These are phyloP conservation scores for Lithobates sylvaticus DNA, from an alignment of 2,797 vertebrate species.

Conservation along the genomic window DNA sequence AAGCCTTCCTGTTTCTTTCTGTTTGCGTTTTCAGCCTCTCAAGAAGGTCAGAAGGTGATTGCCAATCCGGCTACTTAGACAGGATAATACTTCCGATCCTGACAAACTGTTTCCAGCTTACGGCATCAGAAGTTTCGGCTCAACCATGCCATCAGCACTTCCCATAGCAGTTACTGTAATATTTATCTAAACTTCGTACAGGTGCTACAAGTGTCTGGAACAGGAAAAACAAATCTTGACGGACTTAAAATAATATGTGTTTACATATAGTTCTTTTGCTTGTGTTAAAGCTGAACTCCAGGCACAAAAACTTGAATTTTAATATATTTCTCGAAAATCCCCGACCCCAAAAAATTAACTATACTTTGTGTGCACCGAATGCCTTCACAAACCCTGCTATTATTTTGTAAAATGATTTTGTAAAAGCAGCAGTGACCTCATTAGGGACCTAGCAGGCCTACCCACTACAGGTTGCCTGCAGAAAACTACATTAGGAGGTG, in stretches of 20 bases:
- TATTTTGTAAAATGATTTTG: too few species aligned
- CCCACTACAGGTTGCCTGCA: too few species aligned
- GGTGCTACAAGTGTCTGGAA: background rate
- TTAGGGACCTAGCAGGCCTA: too few species aligned
- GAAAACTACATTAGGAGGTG: too few species aligned
- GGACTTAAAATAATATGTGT: background rate
- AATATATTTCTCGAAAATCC: too few species aligned
- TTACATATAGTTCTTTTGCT: background rate
- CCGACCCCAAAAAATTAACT: too few species aligned
- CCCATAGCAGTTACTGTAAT: conserved; percentile 4
- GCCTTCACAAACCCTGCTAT: too few species aligned
- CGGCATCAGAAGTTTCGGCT: background rate
- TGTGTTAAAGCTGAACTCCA: background rate
- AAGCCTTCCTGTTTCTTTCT: conserved; percentile 23
- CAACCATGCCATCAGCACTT: conserved; percentile 6
- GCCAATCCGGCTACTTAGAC: conserved; percentile 30
- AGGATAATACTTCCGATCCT: conserved; percentile 21
- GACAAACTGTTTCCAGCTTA: conserved; percentile 13
- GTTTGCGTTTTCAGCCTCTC: conserved; percentile 18
- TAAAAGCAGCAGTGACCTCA: too few species aligned
- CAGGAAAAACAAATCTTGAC: background rate
- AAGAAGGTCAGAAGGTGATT: conserved; percentile 36
- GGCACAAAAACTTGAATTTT: too few species aligned
- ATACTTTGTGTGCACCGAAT: too few species aligned
- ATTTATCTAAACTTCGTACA: background rate